Conservation (phyloP, 2,888 invertebrate species). For the Bombylius discolor region DNA sequence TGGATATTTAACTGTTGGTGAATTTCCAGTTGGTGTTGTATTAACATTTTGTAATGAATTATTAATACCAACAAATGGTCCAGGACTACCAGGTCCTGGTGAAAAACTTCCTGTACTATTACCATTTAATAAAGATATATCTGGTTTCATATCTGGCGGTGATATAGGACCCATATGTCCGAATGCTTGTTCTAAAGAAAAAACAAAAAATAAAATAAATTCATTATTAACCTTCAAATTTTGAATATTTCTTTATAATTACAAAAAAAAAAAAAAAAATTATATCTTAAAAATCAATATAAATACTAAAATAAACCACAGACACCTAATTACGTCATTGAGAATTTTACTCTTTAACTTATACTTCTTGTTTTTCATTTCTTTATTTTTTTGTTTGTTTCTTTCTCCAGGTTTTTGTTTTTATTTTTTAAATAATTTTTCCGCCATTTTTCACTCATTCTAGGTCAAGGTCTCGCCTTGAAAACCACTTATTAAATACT, state of each 20-base stretch:
- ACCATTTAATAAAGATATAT: conserved; percentile 59
- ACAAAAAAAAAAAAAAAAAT: no score
- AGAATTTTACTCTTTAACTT: no score
- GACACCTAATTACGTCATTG: no score
- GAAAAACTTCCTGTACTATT: conserved; percentile 40
- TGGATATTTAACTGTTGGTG: conserved; percentile 46
- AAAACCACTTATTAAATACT: neutral
- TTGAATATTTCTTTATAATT: no score
- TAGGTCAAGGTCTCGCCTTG: conserved; percentile 5
- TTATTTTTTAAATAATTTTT: neutral
- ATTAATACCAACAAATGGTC: conserved; percentile 25
- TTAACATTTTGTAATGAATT: conserved; percentile 26
- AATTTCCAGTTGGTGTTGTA: conserved; percentile 17
- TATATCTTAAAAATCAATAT: no score
- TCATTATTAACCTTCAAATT: no score
- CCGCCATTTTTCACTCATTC: neutral
- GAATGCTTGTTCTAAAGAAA: conserved; percentile 24
- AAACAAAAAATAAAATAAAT: no score
- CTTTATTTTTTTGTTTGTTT: neutral
- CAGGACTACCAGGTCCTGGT: conserved; percentile 34
- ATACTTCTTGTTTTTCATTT: no score
- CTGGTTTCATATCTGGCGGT: conserved; percentile 80
- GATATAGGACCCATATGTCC: conserved; percentile 59
- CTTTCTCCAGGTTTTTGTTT: no score
- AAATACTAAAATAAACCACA: no score